Evolutionary conservation across 2,113 vertebrate species (phyloP), one percentile per base, ranked within the genome.

Genomic region (Setophaga kirtlandii): DNA sequence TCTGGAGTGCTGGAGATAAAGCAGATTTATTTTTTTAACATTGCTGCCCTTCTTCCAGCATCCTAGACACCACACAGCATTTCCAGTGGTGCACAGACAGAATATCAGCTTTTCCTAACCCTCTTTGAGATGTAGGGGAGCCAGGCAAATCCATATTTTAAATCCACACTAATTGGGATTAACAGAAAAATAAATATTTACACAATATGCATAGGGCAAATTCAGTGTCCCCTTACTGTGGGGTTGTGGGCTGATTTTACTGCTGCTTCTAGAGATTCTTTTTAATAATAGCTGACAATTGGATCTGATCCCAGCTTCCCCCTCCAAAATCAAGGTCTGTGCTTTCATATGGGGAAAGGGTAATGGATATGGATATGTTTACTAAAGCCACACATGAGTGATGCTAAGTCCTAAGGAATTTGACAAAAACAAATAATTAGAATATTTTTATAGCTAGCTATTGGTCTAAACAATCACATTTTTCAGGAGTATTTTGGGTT

Each of bases 341-440:
- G 23, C 37, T 89, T 87, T 71, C 56, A 64, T 78, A 75, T 28
- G 21, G 30, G 22, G 20, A 80, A 75, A 73, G 44, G 30, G 21
- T 84, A 90, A 86, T 60, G 37, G 76, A 77, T 93, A 60, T 74
- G 25, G 58, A 47, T 94, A 41, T 59, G n/a, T 89, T 94, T 93
- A 93, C 68, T 90, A 39, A 74, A 77, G 56, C 35, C 62, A 59
- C 39, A 47, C 42, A 53, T 69, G n/a, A 92, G 20, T 6, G 5
- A 90, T 90, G 44, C 30, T 76, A 70, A 74, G 14, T 88, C 59
- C 39, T 68, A 30, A 88, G 65, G 73, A 90, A 77, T 77, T 49
- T 83, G 46, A 93, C 73, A 88, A 91, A 89, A 95, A 31, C 11
- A 65, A 69, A 63, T 75, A 82, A 94, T 89, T 80, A 24, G 42